Conservation (phyloP, 2,797 vertebrate genomes). For the Acipenser ruthenus region DNA sequence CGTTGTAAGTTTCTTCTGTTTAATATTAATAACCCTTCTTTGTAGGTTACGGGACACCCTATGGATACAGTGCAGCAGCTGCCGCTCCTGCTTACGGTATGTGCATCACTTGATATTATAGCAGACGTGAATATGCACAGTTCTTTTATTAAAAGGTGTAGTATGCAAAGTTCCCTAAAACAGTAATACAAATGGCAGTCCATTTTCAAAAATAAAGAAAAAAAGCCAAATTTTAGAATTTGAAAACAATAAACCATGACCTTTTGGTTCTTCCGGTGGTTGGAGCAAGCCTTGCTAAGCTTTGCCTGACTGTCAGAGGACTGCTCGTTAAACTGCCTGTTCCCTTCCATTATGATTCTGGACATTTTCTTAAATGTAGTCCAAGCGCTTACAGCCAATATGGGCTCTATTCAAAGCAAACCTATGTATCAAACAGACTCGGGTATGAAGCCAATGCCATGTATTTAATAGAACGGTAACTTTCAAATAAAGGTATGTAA, state of each 20-base stretch:
- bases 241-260: slow-evolving; percentile 53
- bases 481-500: too few species aligned
- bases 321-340: slow-evolving; percentile 70
- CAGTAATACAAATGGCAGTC: slow-evolving; percentile 27
- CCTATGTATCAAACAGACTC: slow-evolving; percentile 49
- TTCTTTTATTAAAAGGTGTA: background rate
- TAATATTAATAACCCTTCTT: slow-evolving; percentile 1
- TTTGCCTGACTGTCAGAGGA: slow-evolving; percentile 67
- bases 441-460: slow-evolving; percentile 12
- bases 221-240: slow-evolving; percentile 28
- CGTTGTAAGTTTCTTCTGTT: too few species aligned
- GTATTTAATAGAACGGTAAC: too few species aligned
- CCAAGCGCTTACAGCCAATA: slow-evolving; percentile 60
- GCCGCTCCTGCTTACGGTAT: slow-evolving; percentile 88
- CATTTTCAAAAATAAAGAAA: slow-evolving; percentile 14
- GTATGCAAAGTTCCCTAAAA: slow-evolving; percentile 20
- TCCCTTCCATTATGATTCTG: slow-evolving; percentile 47
- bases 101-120: slow-evolving; percentile 45
- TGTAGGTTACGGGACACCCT: slow-evolving; percentile 87
- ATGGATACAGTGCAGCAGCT: slow-evolving; percentile 87
- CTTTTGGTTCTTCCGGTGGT: slow-evolving; percentile 76
- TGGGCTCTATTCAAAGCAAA: slow-evolving; percentile 72
- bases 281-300: slow-evolving; percentile 70
- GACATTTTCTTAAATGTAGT: slow-evolving; percentile 44
- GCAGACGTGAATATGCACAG: background rate